Evolutionary conservation across 2,888 invertebrate species (phyloP).

Genomic region (Acanthosepion pharaonis): DNA sequence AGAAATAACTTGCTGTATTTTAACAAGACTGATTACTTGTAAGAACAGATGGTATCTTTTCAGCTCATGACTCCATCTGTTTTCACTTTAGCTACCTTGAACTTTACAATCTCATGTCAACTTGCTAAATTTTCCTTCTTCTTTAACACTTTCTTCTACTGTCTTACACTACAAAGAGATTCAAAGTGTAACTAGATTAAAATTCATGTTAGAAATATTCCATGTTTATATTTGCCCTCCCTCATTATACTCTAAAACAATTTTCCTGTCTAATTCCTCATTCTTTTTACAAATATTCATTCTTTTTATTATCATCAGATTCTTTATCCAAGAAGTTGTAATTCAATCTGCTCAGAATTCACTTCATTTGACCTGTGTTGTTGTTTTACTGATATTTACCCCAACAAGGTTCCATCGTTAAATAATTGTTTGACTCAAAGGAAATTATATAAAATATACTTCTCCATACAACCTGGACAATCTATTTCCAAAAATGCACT

Average conservation of each 20-base stretch:
- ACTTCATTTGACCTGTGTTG: not conserved
- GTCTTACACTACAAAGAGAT: not conserved
- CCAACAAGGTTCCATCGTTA: not conserved
- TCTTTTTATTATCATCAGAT: not conserved
- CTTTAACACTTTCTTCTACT: not conserved
- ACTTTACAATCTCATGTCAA: not conserved
- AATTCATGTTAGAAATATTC: not conserved
- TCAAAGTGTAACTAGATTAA: not conserved
- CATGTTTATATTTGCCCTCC: not conserved
- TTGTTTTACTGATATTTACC: not conserved
- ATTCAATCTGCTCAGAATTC: not conserved
- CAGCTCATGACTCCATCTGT: not conserved
- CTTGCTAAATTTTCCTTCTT: not conserved
- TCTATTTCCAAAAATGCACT: too few relatives aligned
- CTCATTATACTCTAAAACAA: not conserved
- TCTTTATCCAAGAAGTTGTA: not conserved
- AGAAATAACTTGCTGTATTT: not conserved
- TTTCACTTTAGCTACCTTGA: conserved; percentile 4
- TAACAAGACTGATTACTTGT: not conserved
- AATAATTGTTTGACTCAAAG: too few relatives aligned
- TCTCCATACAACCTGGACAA: too few relatives aligned
- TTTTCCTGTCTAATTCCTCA: not conserved
- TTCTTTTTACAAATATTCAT: not conserved
- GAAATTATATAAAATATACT: too few relatives aligned
- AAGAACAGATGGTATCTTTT: not conserved